These are phyloP conservation scores for Cnemophilus loriae DNA, from an alignment of 2,113 vertebrate genomes.

Conservation along the genomic window DNA sequence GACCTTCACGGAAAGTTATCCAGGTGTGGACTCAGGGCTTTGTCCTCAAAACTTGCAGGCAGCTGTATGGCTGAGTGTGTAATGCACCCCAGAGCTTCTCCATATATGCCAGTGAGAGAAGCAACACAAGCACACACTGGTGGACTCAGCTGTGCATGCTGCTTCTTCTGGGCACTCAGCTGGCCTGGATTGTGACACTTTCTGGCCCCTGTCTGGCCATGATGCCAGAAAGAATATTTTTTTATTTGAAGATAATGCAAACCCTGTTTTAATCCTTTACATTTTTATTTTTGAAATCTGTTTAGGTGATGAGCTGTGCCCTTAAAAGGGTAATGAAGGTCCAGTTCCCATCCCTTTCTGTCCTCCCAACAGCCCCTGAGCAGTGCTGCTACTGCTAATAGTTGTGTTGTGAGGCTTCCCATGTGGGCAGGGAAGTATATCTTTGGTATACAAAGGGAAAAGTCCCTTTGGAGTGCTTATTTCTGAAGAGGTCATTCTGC, in stretches of 20 bases:
- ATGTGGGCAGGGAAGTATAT: background rate
- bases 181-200: background rate
- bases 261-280: background rate
- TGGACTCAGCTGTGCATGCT: background rate
- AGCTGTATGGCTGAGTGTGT: accelerated
- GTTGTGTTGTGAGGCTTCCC: background rate
- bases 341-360: background rate
- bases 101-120: background rate
- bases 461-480: background rate
- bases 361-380: background rate
- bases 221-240: background rate
- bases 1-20: background rate
- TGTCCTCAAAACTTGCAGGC: background rate
- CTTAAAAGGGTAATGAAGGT: background rate
- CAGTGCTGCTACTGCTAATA: background rate
- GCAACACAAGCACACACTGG: background rate
- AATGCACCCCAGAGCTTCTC: background rate
- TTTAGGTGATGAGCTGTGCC: background rate
- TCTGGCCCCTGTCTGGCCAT: background rate
- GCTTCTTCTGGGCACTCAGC: background rate
- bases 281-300: background rate
- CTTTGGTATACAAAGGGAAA: background rate
- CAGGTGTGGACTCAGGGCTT: background rate
- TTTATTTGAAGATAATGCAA: background rate
- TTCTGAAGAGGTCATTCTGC: background rate